phyloP scores from a whole-genome alignment of 92 coral and sea anemone genomes.

The Desmophyllum pertusum region DNA sequence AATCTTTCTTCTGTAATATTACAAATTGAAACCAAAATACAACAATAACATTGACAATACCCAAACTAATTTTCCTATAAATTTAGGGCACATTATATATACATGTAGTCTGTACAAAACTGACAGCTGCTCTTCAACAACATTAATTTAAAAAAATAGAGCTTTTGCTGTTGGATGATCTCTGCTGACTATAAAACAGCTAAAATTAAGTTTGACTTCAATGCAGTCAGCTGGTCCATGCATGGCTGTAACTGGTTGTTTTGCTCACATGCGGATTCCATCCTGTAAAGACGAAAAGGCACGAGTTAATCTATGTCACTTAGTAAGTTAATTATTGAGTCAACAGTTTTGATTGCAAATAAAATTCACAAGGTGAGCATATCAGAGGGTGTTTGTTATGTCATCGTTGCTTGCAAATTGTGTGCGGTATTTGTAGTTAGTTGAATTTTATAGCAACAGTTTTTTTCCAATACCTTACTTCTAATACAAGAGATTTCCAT shows the following conservation, averaged over 20 bases:
- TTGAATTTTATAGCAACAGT: too few relatives aligned
- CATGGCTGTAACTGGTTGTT: constrained; percentile 70
- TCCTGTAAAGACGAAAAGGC: constrained; percentile 31
- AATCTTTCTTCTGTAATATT: not conserved
- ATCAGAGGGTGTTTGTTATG: too few relatives aligned
- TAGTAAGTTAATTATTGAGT: not conserved
- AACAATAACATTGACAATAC: not conserved
- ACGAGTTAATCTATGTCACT: not conserved
- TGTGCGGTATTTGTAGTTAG: too few relatives aligned
- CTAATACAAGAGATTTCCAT: not conserved
- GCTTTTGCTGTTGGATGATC: not conserved
- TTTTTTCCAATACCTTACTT: not conserved
- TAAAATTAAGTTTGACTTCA: constrained; percentile 28
- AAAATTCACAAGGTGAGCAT: not conserved
- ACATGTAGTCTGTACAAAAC: not conserved
- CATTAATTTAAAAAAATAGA: not conserved
- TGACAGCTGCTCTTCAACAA: not conserved
- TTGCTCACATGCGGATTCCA: constrained; percentile 56
- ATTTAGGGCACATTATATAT: not conserved
- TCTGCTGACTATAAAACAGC: not conserved
- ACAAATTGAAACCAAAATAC: not conserved
- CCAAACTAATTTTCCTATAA: not conserved
- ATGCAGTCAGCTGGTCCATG: constrained; percentile 29
- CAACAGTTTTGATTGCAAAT: not conserved
- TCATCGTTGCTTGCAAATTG: too few relatives aligned